Evolutionary conservation across 2,797 vertebrate species (phyloP).

Genomic region (Poecile montanus): DNA sequence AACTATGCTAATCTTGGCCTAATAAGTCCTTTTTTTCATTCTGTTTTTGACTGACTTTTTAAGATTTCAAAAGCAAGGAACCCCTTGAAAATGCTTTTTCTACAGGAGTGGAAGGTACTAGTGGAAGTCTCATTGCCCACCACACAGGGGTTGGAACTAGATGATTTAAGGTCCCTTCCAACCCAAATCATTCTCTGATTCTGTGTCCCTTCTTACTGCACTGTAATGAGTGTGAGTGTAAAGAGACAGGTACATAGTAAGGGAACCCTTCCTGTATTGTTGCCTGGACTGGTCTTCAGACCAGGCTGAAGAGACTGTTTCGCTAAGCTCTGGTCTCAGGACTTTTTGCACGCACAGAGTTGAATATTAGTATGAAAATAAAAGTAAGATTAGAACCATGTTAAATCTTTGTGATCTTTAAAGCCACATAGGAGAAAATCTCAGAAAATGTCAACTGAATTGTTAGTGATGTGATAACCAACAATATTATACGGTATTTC

Average conservation of each 20-base stretch:
- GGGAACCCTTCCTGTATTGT: accelerated
- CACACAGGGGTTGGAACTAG: accelerated
- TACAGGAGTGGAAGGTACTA: not conserved
- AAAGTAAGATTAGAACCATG: not conserved
- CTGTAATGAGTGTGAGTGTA: not conserved
- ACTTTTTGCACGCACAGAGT: not conserved
- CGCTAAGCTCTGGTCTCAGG: not conserved
- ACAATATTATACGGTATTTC: not conserved
- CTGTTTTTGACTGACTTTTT: not conserved
- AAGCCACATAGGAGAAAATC: not conserved
- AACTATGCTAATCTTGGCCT: not conserved
- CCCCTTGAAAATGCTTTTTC: not conserved
- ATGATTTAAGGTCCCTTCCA: not conserved
- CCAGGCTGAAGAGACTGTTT: not conserved
- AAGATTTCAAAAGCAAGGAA: not conserved
- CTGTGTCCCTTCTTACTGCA: not conserved
- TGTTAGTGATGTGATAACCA: not conserved
- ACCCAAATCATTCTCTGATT: not conserved
- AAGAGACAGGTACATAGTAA: accelerated
- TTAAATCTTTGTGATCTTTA: not conserved
- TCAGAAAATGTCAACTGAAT: not conserved
- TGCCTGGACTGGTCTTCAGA: not conserved
- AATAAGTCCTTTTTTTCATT: not conserved
- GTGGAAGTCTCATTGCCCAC: not conserved
- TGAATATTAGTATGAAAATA: not conserved